Conservation (phyloP, 2,113 vertebrate genomes). For the Oostethus manadensis region DNA sequence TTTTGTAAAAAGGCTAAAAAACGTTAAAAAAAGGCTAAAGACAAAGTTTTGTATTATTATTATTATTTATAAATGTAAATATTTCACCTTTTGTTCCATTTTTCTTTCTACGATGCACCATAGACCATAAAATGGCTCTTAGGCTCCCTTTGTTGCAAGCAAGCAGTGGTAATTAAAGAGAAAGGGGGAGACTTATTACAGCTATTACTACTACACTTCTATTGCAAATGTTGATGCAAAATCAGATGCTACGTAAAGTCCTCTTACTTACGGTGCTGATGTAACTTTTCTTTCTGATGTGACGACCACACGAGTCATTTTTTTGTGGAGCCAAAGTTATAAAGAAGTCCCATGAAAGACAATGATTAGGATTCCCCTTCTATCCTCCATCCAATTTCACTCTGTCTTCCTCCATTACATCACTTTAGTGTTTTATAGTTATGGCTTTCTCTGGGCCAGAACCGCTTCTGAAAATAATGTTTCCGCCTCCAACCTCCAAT, state of each 20-base stretch:
- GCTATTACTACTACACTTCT: not conserved
- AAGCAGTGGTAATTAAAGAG: too few species aligned
- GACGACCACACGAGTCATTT: not conserved
- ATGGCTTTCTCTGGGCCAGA: not conserved
- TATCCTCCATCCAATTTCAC: conserved; percentile 12
- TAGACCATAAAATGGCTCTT: too few species aligned
- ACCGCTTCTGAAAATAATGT: conserved; percentile 14
- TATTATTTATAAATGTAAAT: too few species aligned
- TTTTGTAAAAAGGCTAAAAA: too few species aligned
- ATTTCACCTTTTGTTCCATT: too few species aligned
- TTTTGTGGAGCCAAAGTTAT: not conserved
- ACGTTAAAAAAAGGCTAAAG: too few species aligned
- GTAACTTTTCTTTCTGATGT: not conserved
- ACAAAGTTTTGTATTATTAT: too few species aligned
- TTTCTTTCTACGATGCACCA: too few species aligned
- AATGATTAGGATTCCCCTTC: conserved; percentile 16
- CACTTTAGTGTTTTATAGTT: conserved; percentile 14
- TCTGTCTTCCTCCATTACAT: conserved; percentile 16
- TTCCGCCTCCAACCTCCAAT: conserved; percentile 10
- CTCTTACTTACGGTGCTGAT: not conserved
- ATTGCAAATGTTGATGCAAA: not conserved
- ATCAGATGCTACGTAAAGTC: not conserved
- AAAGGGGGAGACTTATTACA: too few species aligned
- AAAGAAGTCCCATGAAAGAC: conserved; percentile 19
- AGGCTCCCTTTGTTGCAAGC: too few species aligned